Evolutionary conservation across 2,888 invertebrate species (phyloP).

Genomic region (Eretmocerus hayati): DNA sequence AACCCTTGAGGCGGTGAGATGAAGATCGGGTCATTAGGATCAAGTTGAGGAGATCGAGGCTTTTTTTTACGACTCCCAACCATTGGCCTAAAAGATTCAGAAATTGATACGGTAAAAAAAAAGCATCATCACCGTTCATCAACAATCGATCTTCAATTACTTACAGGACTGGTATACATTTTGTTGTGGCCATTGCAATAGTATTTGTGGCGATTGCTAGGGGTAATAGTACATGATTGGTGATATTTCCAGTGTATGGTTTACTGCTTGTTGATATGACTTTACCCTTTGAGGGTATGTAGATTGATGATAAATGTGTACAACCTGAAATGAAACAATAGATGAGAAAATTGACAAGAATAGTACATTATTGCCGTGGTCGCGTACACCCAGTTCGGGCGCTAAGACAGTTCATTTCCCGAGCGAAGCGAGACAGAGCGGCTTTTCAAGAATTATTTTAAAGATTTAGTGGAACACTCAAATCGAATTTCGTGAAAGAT

Average conservation of each 20-base stretch:
- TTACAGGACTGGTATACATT: constrained; percentile 39
- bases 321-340: constrained; percentile 29
- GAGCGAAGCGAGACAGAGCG: no score
- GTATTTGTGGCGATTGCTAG: constrained; percentile 47
- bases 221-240: constrained; percentile 40
- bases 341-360: no score
- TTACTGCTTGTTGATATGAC: constrained; percentile 39
- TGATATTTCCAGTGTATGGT: constrained; percentile 24
- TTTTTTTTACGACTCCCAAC: constrained; percentile 25
- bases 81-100: constrained; percentile 30
- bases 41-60: constrained; percentile 50
- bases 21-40: constrained; percentile 60
- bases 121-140: no score
- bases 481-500: no score
- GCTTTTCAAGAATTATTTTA: no score
- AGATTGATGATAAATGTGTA: constrained; percentile 40
- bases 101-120: neutral
- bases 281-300: constrained; percentile 41
- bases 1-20: constrained; percentile 49
- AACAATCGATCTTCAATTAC: constrained; percentile 17
- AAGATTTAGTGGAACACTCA: neutral
- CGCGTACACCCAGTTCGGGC: no score
- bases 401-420: no score
- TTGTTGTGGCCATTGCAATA: constrained; percentile 42
- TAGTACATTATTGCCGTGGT: no score